These are phyloP conservation scores for Plutella xylostella DNA, from an alignment of 2,888 invertebrate genomes.

Conservation along the genomic window DNA sequence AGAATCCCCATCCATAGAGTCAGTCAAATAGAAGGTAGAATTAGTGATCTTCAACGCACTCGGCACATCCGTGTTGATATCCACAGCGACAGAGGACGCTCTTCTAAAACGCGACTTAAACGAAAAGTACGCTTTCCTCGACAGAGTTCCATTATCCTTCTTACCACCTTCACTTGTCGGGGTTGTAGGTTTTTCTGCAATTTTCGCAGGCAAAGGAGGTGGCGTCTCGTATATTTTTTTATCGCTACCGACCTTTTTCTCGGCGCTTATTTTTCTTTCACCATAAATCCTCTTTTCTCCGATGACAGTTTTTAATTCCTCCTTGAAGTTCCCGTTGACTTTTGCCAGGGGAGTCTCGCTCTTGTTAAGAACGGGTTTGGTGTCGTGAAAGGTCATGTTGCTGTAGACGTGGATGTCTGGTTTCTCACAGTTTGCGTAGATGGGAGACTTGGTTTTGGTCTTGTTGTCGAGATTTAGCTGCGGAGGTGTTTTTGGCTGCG, in stretches of 20 bases:
- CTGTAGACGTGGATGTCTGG: slow-evolving; percentile 38
- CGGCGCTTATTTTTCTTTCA: not conserved
- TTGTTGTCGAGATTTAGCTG: slow-evolving; percentile 30
- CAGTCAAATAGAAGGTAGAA: slow-evolving; percentile 80
- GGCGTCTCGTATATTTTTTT: slow-evolving; percentile 28
- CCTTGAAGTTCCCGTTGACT: slow-evolving; percentile 42
- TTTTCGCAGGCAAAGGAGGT: slow-evolving; percentile 29
- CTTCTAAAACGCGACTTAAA: slow-evolving; percentile 74
- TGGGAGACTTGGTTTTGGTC: slow-evolving; percentile 29
- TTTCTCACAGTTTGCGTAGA: slow-evolving; percentile 50
- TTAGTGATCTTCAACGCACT: slow-evolving; percentile 69
- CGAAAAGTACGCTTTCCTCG: slow-evolving; percentile 62
- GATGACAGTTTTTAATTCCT: slow-evolving; percentile 50
- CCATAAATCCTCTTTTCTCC: slow-evolving; percentile 9
- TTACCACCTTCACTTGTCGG: slow-evolving; percentile 42
- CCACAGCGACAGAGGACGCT: slow-evolving; percentile 68
- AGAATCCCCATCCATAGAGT: slow-evolving; percentile 74
- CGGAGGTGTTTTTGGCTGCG: slow-evolving; percentile 38
- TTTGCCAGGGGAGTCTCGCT: slow-evolving; percentile 42
- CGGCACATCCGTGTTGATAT: slow-evolving; percentile 62
- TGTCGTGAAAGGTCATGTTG: slow-evolving; percentile 44
- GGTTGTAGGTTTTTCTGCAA: slow-evolving; percentile 41
- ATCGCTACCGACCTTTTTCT: not conserved
- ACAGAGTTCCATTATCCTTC: slow-evolving; percentile 51
- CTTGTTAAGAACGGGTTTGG: slow-evolving; percentile 33